These are phyloP conservation scores for Scrobipalpa costella DNA, from an alignment of 2,888 invertebrate species.

Conservation along the genomic window DNA sequence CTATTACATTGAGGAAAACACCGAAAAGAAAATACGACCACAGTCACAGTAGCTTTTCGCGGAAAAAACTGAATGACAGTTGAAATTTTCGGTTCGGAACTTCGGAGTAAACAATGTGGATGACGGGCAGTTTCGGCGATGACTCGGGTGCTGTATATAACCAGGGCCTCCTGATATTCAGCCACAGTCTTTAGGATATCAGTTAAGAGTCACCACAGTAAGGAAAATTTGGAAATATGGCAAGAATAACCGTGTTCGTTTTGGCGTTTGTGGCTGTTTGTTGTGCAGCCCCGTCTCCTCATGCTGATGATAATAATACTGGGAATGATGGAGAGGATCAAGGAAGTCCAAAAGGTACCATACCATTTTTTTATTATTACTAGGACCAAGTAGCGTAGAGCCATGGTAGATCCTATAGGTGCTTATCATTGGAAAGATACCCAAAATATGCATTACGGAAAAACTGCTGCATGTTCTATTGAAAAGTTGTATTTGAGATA, in stretches of 20 bases:
- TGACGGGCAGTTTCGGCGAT: constrained; percentile 50
- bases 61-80: constrained; percentile 6
- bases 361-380: background rate
- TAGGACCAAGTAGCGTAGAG: too few relatives aligned
- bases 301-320: background rate
- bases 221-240: constrained; percentile 41
- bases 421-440: too few relatives aligned
- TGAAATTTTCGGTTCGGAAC: background rate
- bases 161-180: constrained; percentile 24
- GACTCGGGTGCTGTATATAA: constrained; percentile 51
- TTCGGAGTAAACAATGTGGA: constrained; percentile 42
- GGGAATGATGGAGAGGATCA: background rate
- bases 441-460: too few relatives aligned
- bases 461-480: too few relatives aligned
- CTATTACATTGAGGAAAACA: background rate
- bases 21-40: background rate
- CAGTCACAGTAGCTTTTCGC: background rate
- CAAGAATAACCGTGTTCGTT: constrained; percentile 39
- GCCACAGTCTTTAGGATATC: constrained; percentile 36
- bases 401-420: too few relatives aligned
- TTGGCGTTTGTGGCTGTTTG: constrained; percentile 42
- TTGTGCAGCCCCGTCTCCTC: constrained; percentile 46
- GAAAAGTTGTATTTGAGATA: too few relatives aligned
- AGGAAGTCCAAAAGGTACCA: background rate
- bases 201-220: background rate